phyloP scores from a whole-genome alignment of 2,888 invertebrate species.

The Artemia sp. region DNA sequence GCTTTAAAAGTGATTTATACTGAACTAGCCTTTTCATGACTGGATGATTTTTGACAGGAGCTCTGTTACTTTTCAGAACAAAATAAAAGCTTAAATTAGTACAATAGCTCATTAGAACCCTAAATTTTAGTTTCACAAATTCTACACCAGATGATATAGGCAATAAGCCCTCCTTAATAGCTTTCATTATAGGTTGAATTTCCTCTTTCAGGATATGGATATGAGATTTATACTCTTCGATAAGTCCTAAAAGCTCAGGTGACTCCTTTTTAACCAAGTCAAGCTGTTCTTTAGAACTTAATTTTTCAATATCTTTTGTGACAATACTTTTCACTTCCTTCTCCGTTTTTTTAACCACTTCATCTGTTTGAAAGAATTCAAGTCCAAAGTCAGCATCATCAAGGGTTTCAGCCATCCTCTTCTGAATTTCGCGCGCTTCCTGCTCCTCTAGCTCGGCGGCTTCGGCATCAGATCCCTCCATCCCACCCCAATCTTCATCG shows the following conservation, averaged over 20 bases:
- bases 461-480: conserved; percentile 46
- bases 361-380: conserved; percentile 34
- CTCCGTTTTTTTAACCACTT: conserved; percentile 19
- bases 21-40: conserved; percentile 66
- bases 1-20: conserved; percentile 53
- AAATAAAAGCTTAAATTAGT: conserved; percentile 71
- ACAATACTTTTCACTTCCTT: conserved; percentile 35
- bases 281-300: conserved; percentile 55
- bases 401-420: conserved; percentile 53
- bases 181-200: conserved; percentile 47
- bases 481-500: conserved; percentile 63
- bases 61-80: conserved; percentile 52
- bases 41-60: conserved; percentile 64
- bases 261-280: conserved; percentile 64
- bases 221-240: conserved; percentile 53
- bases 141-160: conserved; percentile 47
- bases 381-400: conserved; percentile 57
- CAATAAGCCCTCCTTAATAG: conserved; percentile 44
- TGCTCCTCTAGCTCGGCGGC: conserved; percentile 61
- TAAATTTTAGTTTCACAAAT: conserved; percentile 33
- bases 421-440: conserved; percentile 63
- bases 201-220: conserved; percentile 46
- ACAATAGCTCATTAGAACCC: conserved; percentile 49
- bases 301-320: conserved; percentile 54
- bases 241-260: conserved; percentile 62